These are phyloP conservation scores for Neopelma chrysocephalum DNA, from an alignment of 2,797 vertebrate genomes.

Conservation along the genomic window DNA sequence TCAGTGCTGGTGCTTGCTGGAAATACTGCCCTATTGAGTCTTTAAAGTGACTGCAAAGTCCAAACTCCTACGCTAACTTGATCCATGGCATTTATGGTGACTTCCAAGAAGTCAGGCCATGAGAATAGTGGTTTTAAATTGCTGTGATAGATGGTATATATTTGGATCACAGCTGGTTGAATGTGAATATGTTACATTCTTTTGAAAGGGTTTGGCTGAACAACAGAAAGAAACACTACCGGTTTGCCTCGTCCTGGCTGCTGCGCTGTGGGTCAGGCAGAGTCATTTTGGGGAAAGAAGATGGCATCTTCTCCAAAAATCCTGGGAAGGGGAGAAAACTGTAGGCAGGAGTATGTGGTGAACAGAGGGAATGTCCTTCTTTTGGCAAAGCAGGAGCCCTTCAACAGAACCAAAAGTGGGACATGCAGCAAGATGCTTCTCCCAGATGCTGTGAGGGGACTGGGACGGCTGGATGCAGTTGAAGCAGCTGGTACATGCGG, in stretches of 20 bases:
- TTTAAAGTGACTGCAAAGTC: neutral
- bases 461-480: neutral
- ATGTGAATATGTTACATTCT: neutral
- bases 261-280: neutral
- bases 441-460: neutral
- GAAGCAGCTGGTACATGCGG: neutral
- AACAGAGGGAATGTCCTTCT: neutral
- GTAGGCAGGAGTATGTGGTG: neutral
- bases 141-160: constrained; percentile 7
- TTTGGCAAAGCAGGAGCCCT: neutral
- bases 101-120: constrained; percentile 21
- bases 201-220: constrained; percentile 10
- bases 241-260: neutral
- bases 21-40: neutral
- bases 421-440: neutral
- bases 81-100: neutral
- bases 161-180: constrained; percentile 17
- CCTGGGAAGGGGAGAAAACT: neutral
- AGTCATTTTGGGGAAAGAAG: neutral
- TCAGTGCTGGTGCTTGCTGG: neutral
- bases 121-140: constrained; percentile 23
- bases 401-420: neutral
- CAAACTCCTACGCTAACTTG: neutral
- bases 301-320: neutral
- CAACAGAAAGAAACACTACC: neutral